phyloP scores from a whole-genome alignment of 2,797 vertebrate genomes.

The Paedocypris micromegethes region DNA sequence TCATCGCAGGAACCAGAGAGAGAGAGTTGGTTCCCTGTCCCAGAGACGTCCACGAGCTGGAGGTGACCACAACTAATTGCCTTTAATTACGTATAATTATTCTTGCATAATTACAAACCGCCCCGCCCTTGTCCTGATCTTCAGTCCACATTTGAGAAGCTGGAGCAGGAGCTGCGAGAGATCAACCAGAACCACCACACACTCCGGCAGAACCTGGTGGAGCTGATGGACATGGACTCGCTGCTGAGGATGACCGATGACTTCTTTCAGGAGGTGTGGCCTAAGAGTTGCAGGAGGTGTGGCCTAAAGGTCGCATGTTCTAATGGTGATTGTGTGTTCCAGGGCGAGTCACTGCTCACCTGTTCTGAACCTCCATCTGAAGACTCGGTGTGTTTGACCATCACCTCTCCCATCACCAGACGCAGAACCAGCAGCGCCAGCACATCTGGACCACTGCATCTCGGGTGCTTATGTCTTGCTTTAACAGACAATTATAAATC shows the following conservation, averaged over 20 bases:
- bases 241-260: constrained; percentile 51
- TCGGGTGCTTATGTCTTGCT: constrained; percentile 38
- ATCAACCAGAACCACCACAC: constrained; percentile 51
- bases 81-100: not conserved
- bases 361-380: constrained; percentile 48
- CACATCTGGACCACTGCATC: constrained; percentile 39
- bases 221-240: constrained; percentile 51
- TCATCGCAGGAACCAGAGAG: constrained; percentile 15
- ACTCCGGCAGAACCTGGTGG: constrained; percentile 49
- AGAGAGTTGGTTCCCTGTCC: constrained; percentile 39
- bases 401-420: constrained; percentile 18
- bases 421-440: constrained; percentile 42
- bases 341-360: constrained; percentile 46
- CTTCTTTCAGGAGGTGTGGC: constrained; percentile 53
- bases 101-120: not conserved
- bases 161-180: constrained; percentile 56
- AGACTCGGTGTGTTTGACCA: constrained; percentile 32
- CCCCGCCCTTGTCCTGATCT: not conserved
- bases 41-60: constrained; percentile 51
- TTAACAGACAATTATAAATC: too few relatives aligned
- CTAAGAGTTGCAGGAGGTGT: not conserved
- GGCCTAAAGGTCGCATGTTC: not conserved
- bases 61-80: constrained; percentile 36
- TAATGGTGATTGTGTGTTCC: not conserved
- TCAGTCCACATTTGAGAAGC: constrained; percentile 49